Evolutionary conservation across 2,888 invertebrate genomes (phyloP).

Genomic region (Copidosoma aretas): DNA sequence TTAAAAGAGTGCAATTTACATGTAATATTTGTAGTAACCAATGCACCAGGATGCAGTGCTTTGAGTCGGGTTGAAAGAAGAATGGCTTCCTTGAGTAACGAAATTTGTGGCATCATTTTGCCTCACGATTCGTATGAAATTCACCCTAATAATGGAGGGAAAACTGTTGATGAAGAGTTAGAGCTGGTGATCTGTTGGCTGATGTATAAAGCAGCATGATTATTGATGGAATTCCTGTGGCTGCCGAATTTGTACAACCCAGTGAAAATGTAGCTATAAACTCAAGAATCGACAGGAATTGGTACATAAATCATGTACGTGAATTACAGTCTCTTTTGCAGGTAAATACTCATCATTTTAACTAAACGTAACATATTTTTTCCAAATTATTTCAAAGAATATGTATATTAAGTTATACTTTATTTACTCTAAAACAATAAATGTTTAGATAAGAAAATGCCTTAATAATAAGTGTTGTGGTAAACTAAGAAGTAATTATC

Average conservation of each 20-base stretch:
- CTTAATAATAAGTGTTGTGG: too few relatives aligned
- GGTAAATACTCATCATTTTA: too few relatives aligned
- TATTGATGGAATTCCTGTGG: slow-evolving; percentile 48
- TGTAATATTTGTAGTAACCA: slow-evolving; percentile 46
- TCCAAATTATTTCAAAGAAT: too few relatives aligned
- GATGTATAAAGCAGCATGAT: slow-evolving; percentile 50
- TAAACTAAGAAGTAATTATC: too few relatives aligned
- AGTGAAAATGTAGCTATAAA: neutral
- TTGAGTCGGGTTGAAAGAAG: slow-evolving; percentile 49
- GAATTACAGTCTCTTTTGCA: too few relatives aligned
- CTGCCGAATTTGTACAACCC: slow-evolving; percentile 31
- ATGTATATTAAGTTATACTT: too few relatives aligned
- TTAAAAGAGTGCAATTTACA: slow-evolving; percentile 36
- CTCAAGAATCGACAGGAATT: neutral
- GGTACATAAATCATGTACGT: neutral
- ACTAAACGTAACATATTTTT: too few relatives aligned
- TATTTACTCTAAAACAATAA: too few relatives aligned
- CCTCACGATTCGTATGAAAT: slow-evolving; percentile 48
- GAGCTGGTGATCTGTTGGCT: slow-evolving; percentile 53
- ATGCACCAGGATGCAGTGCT: slow-evolving; percentile 46
- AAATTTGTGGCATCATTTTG: slow-evolving; percentile 50
- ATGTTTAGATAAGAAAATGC: too few relatives aligned
- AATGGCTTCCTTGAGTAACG: slow-evolving; percentile 49
- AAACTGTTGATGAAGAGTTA: slow-evolving; percentile 50
- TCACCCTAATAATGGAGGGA: slow-evolving; percentile 49